Base-by-base conservation (phyloP, 2,888 invertebrate species). In the Nomada lathburiana region DNA sequence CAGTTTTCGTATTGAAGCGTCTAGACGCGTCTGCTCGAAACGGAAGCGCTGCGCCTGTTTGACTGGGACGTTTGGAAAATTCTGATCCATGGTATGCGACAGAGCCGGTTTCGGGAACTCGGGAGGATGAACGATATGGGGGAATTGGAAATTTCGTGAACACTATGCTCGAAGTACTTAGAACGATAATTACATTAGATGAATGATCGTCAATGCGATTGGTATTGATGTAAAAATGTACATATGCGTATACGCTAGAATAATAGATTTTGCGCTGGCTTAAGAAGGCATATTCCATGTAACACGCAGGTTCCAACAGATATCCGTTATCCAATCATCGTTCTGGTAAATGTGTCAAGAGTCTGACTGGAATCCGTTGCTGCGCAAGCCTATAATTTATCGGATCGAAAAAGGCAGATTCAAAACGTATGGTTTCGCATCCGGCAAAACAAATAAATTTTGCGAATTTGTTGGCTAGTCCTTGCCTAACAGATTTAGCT, bases 321-420 rank as follows among this genome's bases (percentile, higher is more conserved):
- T 80, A 72, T 77, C 72, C 88, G 83, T 85, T 78, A 80, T 74
- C 87, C 89, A 83, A 89, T 89, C 88, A 84, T 80, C 73, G 80
- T 76, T 77, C 82, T 74, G 87, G 89, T 84, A 90, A 90, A 91
- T 89, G 86, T 90, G 90, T 91, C 89, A 87, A 84, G 71, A 64
- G 76, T 75, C 80, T 88, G 90, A 91, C 90, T 82, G 85, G 84
- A 80, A 90, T 87, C 89, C 88, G 88, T 85, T 89, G 87, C 88
- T 86, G 86, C 86, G 90, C 89, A 89, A 91, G 88, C 91, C 89
- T 88, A 93, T 93, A 93, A 93, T 92, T 93, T 91, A 92, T 90
- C 90, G 93, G 93, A 93, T 93, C 89, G 87, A 92, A 92, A 93
- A 93, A 92, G 90, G 90, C 92, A 92, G 92, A 91, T 91, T 92